Base-by-base conservation (phyloP, 2,113 vertebrate species). In the Calcarius ornatus region DNA sequence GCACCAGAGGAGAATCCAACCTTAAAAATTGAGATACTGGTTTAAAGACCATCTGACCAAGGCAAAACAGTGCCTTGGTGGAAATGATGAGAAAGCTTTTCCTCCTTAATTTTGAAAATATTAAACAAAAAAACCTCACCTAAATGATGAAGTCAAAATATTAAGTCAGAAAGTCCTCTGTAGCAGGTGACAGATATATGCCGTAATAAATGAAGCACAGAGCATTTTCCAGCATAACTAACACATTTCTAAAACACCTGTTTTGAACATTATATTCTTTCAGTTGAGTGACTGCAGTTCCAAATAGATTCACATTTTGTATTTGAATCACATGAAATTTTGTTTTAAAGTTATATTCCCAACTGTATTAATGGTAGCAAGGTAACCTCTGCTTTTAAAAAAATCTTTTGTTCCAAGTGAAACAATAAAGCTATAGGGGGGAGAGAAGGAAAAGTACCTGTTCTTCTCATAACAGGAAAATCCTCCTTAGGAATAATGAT, bases 241-340 rank as follows among this genome's bases (percentile, higher is more conserved):
- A 60, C 24, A 77, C 19, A 24, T 30, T 64, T 50, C 48, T 76
- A 75, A 48, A 30, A 56, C 12, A 68, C 10, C 23, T 81, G 5
- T 60, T 94, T 71, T n/a, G 40, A 88, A 63, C 43, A 11, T 24
- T 18, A 33, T 1, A 76, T 28, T 64, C 61, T 82, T 94, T 61
- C 51, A 75, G 51, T 24, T 56, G 71, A 76, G 37, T 40, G 31
- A 33, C 42, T 48, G 21, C 12, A 47, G 6, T 40, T 81, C 28
- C 43, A 81, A 76, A 79, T 15, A 63, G 11, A 66, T 38, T 66
- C 28, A 66, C 1, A 1, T 53, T 57, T 63, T 77, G n/a, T 24
- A 65, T 65, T 88, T 10, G 7, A 84, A 65, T 54, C 0, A 0
- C 27, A 81, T 10, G 3, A 77, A 14, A 4, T 53, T 33, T 68